Percentiles rank a stretch among this genome's conserved stretches.
These are phyloP conservation scores for Catharus ustulatus DNA, from an alignment of 2,797 vertebrate genomes.

Conservation along the genomic window DNA sequence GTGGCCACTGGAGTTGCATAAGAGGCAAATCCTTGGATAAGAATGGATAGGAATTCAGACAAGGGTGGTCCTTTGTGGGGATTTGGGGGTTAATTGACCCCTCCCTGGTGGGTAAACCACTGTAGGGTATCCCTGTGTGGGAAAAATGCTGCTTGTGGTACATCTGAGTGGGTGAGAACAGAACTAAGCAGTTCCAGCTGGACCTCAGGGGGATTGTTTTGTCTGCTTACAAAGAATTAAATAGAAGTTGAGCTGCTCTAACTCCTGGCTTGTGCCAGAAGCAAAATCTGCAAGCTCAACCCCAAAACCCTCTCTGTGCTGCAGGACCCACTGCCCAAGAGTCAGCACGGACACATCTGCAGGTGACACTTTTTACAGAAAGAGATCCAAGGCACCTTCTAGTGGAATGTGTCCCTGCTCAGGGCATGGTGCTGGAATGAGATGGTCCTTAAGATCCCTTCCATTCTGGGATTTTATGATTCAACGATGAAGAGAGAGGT, in stretches of 20 bases:
- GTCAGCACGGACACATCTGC: rapidly evolving
- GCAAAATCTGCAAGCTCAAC: not conserved
- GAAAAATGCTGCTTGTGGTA: not conserved
- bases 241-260: not conserved
- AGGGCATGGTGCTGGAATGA: rapidly evolving
- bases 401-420: not conserved
- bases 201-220: not conserved
- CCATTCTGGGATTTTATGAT: not conserved
- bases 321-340: not conserved
- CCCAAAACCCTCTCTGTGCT: not conserved
- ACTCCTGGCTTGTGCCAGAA: not conserved
- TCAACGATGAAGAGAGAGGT: rapidly evolving
- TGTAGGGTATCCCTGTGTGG: not conserved
- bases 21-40: not conserved
- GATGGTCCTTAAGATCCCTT: not conserved
- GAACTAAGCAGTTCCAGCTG: not conserved
- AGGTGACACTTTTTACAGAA: not conserved
- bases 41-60: not conserved
- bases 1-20: not conserved
- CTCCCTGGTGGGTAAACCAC: not conserved
- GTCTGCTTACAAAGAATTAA: not conserved
- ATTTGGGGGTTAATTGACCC: not conserved
- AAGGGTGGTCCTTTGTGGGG: not conserved
- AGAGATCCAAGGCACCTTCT: not conserved
- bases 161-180: not conserved